A percentile compares a stretch with the other conserved stretches of the same genome.
These are phyloP conservation scores for Stichodactyla mertensii DNA, from an alignment of 64 coral and sea anemone species.

Conservation along the genomic window DNA sequence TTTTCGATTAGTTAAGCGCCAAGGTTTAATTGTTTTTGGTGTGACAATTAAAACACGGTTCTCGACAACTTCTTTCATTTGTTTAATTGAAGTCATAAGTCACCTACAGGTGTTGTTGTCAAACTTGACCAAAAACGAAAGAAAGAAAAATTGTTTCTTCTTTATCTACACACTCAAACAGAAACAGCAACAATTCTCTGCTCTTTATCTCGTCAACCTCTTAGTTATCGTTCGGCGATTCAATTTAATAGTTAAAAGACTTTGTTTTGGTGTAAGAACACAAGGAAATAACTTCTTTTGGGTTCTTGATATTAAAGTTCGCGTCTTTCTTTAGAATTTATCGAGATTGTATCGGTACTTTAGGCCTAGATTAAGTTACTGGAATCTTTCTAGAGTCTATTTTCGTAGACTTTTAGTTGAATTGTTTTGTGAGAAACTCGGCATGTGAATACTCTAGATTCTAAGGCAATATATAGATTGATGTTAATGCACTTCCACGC, in stretches of 20 bases:
- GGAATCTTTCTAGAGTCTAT: not conserved
- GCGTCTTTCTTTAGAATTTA: no score
- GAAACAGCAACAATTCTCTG: no score
- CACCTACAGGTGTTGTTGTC: not conserved
- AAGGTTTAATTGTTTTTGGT: not conserved
- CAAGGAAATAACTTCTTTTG: no score
- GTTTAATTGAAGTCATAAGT: conserved; percentile 1
- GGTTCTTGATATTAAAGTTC: no score
- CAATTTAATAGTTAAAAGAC: not conserved
- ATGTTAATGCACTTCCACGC: not conserved
- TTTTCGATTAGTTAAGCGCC: not conserved
- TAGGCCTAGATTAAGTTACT: not conserved
- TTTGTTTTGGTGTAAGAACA: not conserved
- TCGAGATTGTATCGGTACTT: not conserved
- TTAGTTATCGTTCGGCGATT: no score
- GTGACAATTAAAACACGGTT: not conserved
- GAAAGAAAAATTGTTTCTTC: not conserved
- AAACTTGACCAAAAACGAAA: not conserved
- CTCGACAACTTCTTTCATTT: conserved; percentile 1
- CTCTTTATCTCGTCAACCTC: no score
- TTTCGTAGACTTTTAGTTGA: not conserved
- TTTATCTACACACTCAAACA: not conserved
- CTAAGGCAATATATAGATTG: not conserved
- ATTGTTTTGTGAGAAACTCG: not conserved
- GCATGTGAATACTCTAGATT: not conserved